Evolutionary conservation across 2,888 invertebrate genomes (phyloP).

Genomic region (Phania funesta): DNA sequence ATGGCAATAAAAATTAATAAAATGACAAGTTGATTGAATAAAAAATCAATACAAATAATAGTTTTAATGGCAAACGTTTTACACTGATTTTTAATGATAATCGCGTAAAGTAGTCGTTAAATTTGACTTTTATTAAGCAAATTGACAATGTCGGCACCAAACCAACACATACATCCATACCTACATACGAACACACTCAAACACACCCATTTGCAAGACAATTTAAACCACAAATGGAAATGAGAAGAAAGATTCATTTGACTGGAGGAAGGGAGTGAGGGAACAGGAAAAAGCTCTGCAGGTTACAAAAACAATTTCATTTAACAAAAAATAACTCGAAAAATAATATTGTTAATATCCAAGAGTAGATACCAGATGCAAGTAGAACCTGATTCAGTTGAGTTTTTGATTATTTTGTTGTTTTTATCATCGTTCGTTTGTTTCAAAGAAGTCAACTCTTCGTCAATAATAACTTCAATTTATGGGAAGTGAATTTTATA

Average conservation of each 20-base stretch:
- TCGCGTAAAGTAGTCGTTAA: slow-evolving; percentile 73
- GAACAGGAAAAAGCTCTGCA: slow-evolving; percentile 21
- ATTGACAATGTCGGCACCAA: slow-evolving; percentile 49
- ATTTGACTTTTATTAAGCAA: slow-evolving; percentile 70
- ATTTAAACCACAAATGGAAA: slow-evolving; percentile 47
- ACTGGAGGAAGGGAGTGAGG: neutral
- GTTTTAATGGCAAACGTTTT: slow-evolving; percentile 70
- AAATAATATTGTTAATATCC: neutral
- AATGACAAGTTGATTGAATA: slow-evolving; percentile 69
- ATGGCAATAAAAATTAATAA: slow-evolving; percentile 69
- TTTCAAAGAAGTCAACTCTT: slow-evolving; percentile 28
- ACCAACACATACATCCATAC: slow-evolving; percentile 11
- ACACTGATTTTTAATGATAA: slow-evolving; percentile 73
- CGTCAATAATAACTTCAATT: slow-evolving; percentile 60
- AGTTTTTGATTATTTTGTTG: slow-evolving; percentile 4
- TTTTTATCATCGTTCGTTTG: neutral
- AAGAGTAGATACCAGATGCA: slow-evolving; percentile 5
- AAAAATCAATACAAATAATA: slow-evolving; percentile 71
- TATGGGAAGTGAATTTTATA: slow-evolving; percentile 33
- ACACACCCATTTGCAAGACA: neutral
- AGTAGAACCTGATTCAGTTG: slow-evolving; percentile 55
- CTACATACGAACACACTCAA: neutral
- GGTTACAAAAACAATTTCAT: slow-evolving; percentile 25
- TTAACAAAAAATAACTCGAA: slow-evolving; percentile 11
- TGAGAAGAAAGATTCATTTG: neutral